A percentile compares a stretch with the other conserved stretches of the same genome.
Conservation (phyloP, 30 jellyfish, hydroid and myxozoan genomes). For the Rhopilema esculentum region DNA sequence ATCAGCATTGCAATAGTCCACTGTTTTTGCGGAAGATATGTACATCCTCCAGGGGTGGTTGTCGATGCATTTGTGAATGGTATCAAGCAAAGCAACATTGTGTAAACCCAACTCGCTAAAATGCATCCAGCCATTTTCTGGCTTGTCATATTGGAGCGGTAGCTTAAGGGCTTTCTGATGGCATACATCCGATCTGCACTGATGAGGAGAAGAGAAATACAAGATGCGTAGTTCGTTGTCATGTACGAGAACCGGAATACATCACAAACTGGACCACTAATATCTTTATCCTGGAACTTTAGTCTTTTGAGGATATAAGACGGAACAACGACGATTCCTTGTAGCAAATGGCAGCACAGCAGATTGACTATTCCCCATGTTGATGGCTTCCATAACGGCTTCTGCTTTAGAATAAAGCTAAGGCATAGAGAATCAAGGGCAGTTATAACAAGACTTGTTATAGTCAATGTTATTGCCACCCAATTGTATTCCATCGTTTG, state of each 20-base stretch:
- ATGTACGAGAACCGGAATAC: constrained; percentile 84
- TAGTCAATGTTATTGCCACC: constrained; percentile 2
- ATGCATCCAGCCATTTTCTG: constrained; percentile 55
- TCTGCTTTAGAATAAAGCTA: constrained; percentile 12
- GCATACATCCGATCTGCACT: constrained; percentile 86
- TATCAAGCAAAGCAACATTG: constrained; percentile 60
- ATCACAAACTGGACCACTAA: constrained; percentile 57
- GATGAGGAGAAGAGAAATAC: constrained; percentile 66
- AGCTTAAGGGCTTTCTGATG: constrained; percentile 53
- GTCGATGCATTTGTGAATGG: constrained; percentile 74
- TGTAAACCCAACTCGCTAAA: constrained; percentile 68
- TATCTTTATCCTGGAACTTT: not conserved
- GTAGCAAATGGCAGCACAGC: constrained; percentile 72
- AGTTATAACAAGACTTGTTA: constrained; percentile 16
- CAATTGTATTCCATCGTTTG: constrained; percentile 18
- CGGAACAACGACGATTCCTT: constrained; percentile 88
- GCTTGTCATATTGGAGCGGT: constrained; percentile 68
- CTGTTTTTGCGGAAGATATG: constrained; percentile 63
- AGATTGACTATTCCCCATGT: constrained; percentile 68
- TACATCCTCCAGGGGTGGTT: constrained; percentile 22
- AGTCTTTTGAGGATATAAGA: constrained; percentile 69
- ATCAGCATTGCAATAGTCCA: constrained; percentile 85
- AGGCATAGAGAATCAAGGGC: constrained; percentile 44
- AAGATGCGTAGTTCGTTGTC: constrained; percentile 81
- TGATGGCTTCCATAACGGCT: constrained; percentile 49